Percentiles rank a stretch among this genome's conserved stretches.
These are phyloP conservation scores for Nomada ferruginata DNA, from an alignment of 2,888 invertebrate genomes.

Conservation along the genomic window DNA sequence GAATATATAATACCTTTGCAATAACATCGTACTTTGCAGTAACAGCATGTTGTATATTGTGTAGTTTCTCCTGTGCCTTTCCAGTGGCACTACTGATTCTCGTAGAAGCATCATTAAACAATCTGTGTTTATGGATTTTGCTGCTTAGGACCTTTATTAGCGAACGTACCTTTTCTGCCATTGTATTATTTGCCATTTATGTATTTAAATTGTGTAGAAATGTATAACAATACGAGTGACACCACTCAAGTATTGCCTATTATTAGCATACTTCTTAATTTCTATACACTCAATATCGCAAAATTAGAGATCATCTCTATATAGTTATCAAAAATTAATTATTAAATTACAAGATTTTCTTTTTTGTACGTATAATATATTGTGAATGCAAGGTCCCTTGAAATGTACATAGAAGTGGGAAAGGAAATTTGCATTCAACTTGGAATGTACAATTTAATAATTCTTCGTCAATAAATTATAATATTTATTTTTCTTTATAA, in stretches of 20 bases:
- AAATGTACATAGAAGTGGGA: neutral
- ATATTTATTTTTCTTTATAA: neutral
- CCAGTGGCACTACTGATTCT: conserved; percentile 73
- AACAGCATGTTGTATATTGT: conserved; percentile 72
- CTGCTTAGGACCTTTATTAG: conserved; percentile 70
- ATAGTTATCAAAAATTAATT: neutral
- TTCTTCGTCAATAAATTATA: neutral
- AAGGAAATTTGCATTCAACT: neutral
- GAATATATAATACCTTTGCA: conserved; percentile 73
- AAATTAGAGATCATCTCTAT: neutral
- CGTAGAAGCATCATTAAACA: conserved; percentile 72
- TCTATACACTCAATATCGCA: neutral
- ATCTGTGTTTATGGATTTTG: conserved; percentile 71
- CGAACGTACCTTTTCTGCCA: conserved; percentile 73
- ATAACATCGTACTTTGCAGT: conserved; percentile 76
- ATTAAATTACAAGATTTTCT: neutral
- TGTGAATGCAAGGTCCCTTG: neutral
- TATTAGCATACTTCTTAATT: conserved; percentile 1
- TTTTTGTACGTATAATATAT: neutral
- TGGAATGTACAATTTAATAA: conserved; percentile 6
- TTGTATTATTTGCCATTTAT: conserved; percentile 38
- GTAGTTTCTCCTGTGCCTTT: conserved; percentile 74
- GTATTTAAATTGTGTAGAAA: neutral
- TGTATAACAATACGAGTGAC: neutral
- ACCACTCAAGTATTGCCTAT: neutral